phyloP scores from a whole-genome alignment of 64 coral and sea anemone species.

The Stichodactyla helianthus region DNA sequence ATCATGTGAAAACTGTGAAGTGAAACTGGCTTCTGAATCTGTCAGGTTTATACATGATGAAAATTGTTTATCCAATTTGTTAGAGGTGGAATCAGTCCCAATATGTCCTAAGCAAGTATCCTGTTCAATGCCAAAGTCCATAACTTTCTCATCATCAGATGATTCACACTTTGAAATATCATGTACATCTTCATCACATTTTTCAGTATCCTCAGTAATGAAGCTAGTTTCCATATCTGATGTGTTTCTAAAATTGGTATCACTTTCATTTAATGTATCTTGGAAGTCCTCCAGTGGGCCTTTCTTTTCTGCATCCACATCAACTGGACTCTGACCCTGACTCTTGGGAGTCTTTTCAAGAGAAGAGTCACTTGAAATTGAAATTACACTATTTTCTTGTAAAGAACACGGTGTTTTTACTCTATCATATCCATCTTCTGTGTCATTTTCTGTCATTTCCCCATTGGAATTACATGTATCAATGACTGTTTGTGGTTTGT shows the following conservation, averaged over 20 bases:
- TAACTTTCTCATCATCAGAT: background rate
- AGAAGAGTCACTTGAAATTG: background rate
- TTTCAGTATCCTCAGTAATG: background rate
- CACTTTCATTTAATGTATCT: background rate
- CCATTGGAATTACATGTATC: background rate
- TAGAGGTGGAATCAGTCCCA: background rate
- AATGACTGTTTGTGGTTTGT: background rate
- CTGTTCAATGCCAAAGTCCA: background rate
- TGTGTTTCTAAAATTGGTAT: background rate
- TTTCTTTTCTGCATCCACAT: background rate
- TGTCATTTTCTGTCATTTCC: background rate
- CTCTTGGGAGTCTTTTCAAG: background rate
- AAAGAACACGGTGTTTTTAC: background rate
- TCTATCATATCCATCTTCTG: background rate
- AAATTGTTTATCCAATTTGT: background rate
- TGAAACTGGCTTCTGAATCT: background rate
- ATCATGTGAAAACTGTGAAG: background rate
- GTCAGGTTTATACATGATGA: background rate
- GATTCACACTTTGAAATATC: background rate
- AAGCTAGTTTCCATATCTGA: background rate
- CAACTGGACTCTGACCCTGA: background rate
- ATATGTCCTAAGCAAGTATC: background rate
- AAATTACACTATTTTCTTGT: background rate
- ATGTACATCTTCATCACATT: too few relatives aligned
- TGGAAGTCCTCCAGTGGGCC: background rate